Evolutionary conservation across 2,888 invertebrate species (phyloP), one percentile per base, ranked within the genome.

Genomic region (Alcis repandata): DNA sequence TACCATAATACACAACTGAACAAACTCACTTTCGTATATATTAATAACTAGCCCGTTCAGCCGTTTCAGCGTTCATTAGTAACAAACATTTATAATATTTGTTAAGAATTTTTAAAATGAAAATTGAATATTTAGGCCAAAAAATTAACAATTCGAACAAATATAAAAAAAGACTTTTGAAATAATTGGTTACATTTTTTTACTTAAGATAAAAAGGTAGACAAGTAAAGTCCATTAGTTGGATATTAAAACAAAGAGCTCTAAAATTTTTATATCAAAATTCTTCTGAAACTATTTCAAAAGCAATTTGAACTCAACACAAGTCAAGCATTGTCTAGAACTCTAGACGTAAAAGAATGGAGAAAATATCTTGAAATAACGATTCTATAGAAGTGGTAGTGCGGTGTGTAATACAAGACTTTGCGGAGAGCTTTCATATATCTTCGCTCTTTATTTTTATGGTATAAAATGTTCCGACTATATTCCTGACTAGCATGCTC

Each of bases 281-380:
- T 36, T 59, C 40, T 41, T 17, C 40, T 46, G 19, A 0, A n/a
- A 33, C 46, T 54, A 51, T 59, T 57, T 64, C 51, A 72, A 73
- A 77, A 72, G 69, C 72, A 74, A 75, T 77, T 72, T 70, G 49
- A 69, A 69, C 70, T 68, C 68, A 60, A 69, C 69, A 56, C 63
- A 72, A 77, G 71, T 76, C 72, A 77, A 75, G 71, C 52, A 53
- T 65, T 65, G 74, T 74, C 74, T 74, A 76, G 79, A 77, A 76
- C 71, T 74, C 74, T 74, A 76, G 79, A 77, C 77, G 72, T 64
- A 73, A 72, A 74, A 76, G 72, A 76, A 76, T 72, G 67, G 72
- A 73, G 71, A 70, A 69, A 74, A 75, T 74, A 76, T 74, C 71
- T 72, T 74, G 70, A 76, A 76, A 75, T 74, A 78, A 76, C 73